Evolutionary conservation across 2,797 vertebrate genomes (phyloP).

Genomic region (Pangasius mekongensis): DNA sequence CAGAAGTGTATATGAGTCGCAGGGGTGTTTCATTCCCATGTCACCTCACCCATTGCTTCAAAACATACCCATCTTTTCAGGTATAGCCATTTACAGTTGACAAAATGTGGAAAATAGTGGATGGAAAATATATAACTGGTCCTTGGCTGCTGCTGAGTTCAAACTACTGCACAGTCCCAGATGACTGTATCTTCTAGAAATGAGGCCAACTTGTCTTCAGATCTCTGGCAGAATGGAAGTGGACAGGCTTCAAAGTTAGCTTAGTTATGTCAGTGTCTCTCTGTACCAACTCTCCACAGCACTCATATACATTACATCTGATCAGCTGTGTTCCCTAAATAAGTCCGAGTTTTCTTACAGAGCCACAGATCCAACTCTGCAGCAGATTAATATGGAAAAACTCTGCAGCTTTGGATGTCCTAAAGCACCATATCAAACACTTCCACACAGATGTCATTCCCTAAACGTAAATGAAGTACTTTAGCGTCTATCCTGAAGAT

Average conservation of each 20-base stretch:
- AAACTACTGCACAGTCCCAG: neutral
- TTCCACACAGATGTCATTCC: conserved; percentile 46
- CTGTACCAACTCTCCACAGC: neutral
- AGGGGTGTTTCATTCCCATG: neutral
- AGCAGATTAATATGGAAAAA: conserved; percentile 20
- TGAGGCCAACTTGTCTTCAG: neutral
- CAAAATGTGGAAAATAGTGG: neutral
- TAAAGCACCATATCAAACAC: conserved; percentile 48
- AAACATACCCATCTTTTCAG: neutral
- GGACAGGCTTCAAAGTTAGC: neutral
- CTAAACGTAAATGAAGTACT: conserved; percentile 13
- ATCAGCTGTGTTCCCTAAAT: conserved; percentile 25
- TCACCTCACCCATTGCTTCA: neutral
- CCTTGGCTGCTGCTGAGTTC: neutral
- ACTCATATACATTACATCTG: neutral
- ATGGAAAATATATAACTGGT: neutral
- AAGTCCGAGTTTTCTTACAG: neutral
- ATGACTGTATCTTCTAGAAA: neutral
- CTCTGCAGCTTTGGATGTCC: neutral
- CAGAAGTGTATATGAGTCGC: neutral
- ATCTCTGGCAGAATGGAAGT: neutral
- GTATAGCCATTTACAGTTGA: neutral
- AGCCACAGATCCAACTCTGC: neutral
- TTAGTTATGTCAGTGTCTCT: neutral
- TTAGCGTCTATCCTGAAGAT: conserved; percentile 52